These are phyloP conservation scores for Dissostichus mawsoni DNA, from an alignment of 2,113 vertebrate genomes.

Conservation along the genomic window DNA sequence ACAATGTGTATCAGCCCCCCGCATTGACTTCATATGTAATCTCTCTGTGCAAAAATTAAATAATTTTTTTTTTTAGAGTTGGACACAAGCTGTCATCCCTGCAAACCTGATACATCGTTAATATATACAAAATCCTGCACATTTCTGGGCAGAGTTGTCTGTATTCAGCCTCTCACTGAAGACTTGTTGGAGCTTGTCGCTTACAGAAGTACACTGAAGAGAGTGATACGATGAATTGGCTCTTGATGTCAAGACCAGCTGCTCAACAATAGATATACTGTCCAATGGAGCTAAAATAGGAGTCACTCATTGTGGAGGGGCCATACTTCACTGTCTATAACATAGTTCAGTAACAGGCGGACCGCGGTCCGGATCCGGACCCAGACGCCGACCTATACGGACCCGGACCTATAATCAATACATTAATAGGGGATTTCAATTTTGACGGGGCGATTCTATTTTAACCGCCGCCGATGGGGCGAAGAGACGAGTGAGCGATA, in stretches of 20 bases:
- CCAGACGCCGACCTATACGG: no score
- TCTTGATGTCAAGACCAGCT: slow-evolving; percentile 42
- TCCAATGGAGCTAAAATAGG: slow-evolving; percentile 6
- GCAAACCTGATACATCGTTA: not conserved
- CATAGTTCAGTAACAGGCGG: no score
- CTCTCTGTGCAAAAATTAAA: no score
- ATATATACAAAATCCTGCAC: not conserved
- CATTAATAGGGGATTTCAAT: no score
- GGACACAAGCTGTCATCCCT: not conserved
- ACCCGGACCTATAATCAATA: no score
- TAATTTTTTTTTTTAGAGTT: no score
- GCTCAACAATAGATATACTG: slow-evolving; percentile 26
- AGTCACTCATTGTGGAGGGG: not conserved
- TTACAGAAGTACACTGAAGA: not conserved
- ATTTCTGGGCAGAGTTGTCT: not conserved
- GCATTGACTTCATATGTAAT: no score
- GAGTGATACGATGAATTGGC: slow-evolving; percentile 14
- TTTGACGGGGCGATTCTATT: no score
- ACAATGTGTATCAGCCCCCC: no score
- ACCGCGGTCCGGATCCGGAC: no score
- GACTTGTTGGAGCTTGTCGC: slow-evolving; percentile 21
- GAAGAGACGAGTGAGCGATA: no score
- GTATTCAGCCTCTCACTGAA: not conserved
- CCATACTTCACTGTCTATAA: not conserved
- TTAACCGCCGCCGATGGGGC: no score